Evolutionary conservation across 1,140 invertebrate species (phyloP).

Genomic region (Orchestia grillus): DNA sequence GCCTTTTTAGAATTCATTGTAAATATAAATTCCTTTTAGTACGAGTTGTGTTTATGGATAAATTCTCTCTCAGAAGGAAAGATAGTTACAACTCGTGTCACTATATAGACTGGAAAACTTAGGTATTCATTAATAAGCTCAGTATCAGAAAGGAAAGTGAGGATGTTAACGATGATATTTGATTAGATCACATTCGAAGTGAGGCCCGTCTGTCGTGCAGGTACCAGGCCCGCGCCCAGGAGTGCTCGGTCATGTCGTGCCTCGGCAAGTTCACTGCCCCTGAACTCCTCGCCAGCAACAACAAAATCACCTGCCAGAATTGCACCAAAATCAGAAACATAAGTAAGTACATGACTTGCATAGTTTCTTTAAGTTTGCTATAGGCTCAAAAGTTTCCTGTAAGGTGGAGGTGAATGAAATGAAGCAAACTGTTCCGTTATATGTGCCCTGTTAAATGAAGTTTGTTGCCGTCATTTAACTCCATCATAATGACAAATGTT

Average conservation of each 20-base stretch:
- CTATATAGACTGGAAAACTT: background rate
- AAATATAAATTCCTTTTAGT: too few species aligned
- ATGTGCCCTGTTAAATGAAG: background rate
- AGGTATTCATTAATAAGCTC: background rate
- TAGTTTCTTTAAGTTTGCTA: background rate
- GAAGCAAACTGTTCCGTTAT: background rate
- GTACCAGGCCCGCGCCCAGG: conserved; percentile 77
- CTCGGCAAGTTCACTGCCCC: conserved; percentile 91
- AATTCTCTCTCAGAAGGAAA: too few species aligned
- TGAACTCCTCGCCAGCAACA: conserved; percentile 89
- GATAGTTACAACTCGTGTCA: too few species aligned
- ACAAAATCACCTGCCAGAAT: conserved; percentile 91
- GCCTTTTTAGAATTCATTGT: too few species aligned
- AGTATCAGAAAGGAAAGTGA: background rate
- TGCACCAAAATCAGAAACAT: conserved; percentile 78
- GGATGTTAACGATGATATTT: background rate
- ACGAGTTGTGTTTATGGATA: too few species aligned
- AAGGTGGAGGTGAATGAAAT: background rate
- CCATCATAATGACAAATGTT: too few species aligned
- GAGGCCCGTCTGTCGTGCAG: background rate
- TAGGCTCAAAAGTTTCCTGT: background rate
- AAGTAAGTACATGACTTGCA: conserved; percentile 8
- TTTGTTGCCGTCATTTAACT: background rate
- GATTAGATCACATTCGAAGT: background rate
- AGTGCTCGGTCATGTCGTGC: conserved; percentile 86